Evolutionary conservation across 2,113 vertebrate species (phyloP).

Genomic region (Caranx ignobilis): DNA sequence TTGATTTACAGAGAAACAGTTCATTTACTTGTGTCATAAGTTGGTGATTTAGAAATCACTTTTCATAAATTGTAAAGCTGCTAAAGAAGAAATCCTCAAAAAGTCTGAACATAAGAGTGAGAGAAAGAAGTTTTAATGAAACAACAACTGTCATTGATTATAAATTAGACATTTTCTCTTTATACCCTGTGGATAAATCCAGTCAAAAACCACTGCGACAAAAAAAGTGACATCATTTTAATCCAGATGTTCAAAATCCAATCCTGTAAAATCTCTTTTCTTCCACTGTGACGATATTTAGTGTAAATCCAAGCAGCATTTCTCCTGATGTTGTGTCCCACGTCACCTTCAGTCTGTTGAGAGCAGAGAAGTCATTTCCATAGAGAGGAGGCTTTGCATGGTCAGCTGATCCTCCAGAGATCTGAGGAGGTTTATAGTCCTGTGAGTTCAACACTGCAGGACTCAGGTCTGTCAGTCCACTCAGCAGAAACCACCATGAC

Average conservation of each 20-base stretch:
- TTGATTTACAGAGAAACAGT: no score
- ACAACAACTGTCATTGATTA: no score
- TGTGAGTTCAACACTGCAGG: conserved; percentile 45
- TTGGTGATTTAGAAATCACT: no score
- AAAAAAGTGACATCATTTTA: neutral
- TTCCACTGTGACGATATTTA: neutral
- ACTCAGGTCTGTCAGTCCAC: conserved; percentile 13
- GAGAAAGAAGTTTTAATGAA: no score
- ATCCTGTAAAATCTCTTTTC: neutral
- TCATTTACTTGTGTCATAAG: no score
- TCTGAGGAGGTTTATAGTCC: conserved; percentile 60
- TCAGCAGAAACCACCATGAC: conserved; percentile 57
- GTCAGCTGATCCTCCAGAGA: conserved; percentile 53
- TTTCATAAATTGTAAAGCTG: no score
- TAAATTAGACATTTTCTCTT: no score
- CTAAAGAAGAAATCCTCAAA: no score
- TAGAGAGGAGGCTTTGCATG: conserved; percentile 54
- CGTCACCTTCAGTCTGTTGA: no score
- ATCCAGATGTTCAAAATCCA: neutral
- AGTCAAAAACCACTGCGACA: neutral
- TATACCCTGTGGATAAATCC: no score
- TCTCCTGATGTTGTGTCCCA: no score
- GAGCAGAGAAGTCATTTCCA: conserved; percentile 33
- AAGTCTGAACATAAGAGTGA: no score
- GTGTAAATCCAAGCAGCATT: conserved; percentile 1